A percentile compares a stretch with the other conserved stretches of the same genome.
phyloP scores from a whole-genome alignment of 1,140 invertebrate genomes.

The Colletes gigas region DNA sequence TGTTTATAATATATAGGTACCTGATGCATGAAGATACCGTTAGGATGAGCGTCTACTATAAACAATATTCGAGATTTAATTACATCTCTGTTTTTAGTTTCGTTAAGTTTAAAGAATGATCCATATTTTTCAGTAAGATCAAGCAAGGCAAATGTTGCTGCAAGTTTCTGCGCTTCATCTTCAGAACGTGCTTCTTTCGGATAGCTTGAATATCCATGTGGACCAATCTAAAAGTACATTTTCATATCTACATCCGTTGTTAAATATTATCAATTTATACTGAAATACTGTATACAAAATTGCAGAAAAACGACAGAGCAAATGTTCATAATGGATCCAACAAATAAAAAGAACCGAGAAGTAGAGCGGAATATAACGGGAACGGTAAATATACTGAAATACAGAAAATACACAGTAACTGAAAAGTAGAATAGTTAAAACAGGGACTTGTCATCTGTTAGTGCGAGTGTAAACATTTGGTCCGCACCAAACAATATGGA shows the following conservation, averaged over 20 bases:
- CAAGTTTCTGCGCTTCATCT: constrained; percentile 81
- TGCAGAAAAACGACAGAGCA: too few relatives aligned
- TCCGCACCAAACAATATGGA: too few relatives aligned
- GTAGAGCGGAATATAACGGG: too few relatives aligned
- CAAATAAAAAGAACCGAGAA: too few relatives aligned
- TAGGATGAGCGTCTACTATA: constrained; percentile 80
- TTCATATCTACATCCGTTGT: not conserved
- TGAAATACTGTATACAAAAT: too few relatives aligned
- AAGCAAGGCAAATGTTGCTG: constrained; percentile 80
- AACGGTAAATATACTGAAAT: too few relatives aligned
- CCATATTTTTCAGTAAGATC: constrained; percentile 75
- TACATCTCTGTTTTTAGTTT: constrained; percentile 62
- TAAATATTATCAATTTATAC: not conserved
- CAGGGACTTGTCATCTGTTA: too few relatives aligned
- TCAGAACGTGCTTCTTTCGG: constrained; percentile 81
- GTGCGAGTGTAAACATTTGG: too few relatives aligned
- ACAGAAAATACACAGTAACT: too few relatives aligned
- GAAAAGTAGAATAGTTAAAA: too few relatives aligned
- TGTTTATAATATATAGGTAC: constrained; percentile 76
- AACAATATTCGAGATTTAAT: constrained; percentile 77
- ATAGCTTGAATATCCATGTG: constrained; percentile 76
- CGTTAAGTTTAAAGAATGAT: constrained; percentile 64
- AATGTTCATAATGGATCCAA: too few relatives aligned
- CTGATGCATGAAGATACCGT: constrained; percentile 77
- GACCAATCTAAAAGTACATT: constrained; percentile 36